A percentile compares a stretch with the other conserved stretches of the same genome.
Conservation (phyloP, 2,888 invertebrate genomes). For the Ernsta delagoae region DNA sequence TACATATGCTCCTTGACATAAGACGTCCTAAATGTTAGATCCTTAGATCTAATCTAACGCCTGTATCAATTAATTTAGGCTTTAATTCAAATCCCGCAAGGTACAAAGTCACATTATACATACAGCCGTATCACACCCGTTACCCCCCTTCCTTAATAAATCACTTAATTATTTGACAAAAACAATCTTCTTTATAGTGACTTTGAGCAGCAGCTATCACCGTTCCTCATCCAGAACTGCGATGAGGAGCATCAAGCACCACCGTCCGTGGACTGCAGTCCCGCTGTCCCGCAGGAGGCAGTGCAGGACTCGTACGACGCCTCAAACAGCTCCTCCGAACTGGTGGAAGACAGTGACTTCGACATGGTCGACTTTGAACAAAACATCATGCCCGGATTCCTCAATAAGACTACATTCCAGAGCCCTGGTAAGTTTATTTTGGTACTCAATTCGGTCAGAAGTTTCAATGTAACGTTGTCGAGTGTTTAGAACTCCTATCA, state of each 20-base stretch:
- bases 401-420: slow-evolving; percentile 77
- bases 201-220: slow-evolving; percentile 85
- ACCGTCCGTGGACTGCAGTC: slow-evolving; percentile 59
- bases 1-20: too few relatives aligned
- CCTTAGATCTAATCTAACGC: too few relatives aligned
- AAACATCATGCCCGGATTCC: slow-evolving; percentile 76
- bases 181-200: slow-evolving; percentile 73
- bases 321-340: slow-evolving; percentile 59
- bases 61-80: too few relatives aligned
- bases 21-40: too few relatives aligned
- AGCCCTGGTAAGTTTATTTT: slow-evolving; percentile 54
- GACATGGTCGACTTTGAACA: slow-evolving; percentile 75
- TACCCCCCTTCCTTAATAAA: too few relatives aligned
- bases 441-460: too few relatives aligned
- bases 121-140: too few relatives aligned
- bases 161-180: too few relatives aligned
- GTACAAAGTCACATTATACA: too few relatives aligned
- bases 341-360: slow-evolving; percentile 62
- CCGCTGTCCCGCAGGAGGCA: slow-evolving; percentile 60
- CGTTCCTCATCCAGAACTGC: slow-evolving; percentile 79
- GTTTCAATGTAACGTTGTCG: too few relatives aligned
- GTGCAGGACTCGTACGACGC: slow-evolving; percentile 64
- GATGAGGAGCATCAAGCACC: slow-evolving; percentile 62
- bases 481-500: too few relatives aligned
- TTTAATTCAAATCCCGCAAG: too few relatives aligned